Percentiles rank a stretch among this genome's conserved stretches.
phyloP scores from a whole-genome alignment of 2,797 vertebrate genomes.

The Brachyrhaphis roseni region DNA sequence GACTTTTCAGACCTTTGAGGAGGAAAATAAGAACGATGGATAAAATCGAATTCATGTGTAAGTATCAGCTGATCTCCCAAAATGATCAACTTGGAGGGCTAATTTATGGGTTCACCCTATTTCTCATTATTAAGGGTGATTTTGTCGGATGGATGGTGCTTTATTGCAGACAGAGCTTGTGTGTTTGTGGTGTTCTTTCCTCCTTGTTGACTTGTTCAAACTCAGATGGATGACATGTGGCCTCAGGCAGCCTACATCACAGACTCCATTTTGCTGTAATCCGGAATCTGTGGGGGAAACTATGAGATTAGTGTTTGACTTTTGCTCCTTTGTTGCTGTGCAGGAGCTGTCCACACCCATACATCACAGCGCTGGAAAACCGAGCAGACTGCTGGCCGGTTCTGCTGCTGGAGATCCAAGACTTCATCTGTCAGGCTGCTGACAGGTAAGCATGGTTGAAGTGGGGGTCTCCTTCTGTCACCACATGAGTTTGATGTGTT shows the following conservation, averaged over 20 bases:
- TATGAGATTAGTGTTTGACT: conserved; percentile 7
- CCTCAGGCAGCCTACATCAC: neutral
- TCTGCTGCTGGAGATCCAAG: conserved; percentile 86
- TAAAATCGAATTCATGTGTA: too few relatives aligned
- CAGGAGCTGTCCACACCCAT: conserved; percentile 90
- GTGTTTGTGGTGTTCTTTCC: neutral
- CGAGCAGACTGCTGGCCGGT: conserved; percentile 90
- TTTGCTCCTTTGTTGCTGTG: conserved; percentile 47
- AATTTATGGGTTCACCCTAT: too few relatives aligned
- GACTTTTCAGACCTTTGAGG: too few relatives aligned
- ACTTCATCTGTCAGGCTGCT: conserved; percentile 82
- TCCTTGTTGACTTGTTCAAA: neutral
- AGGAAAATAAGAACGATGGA: too few relatives aligned
- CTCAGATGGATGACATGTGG: neutral
- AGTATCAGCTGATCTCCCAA: too few relatives aligned
- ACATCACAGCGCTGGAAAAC: conserved; percentile 91
- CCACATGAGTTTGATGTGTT: neutral
- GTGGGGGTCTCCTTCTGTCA: conserved; percentile 2
- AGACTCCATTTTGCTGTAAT: neutral
- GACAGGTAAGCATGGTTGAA: conserved; percentile 81
- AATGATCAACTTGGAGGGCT: too few relatives aligned
- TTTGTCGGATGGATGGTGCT: neutral
- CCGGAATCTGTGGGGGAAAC: neutral
- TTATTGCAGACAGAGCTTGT: neutral
- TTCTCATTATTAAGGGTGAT: neutral